Percentiles rank a stretch among this genome's conserved stretches.
Conservation (phyloP, 2,797 vertebrate genomes). For the Lophius americanus region DNA sequence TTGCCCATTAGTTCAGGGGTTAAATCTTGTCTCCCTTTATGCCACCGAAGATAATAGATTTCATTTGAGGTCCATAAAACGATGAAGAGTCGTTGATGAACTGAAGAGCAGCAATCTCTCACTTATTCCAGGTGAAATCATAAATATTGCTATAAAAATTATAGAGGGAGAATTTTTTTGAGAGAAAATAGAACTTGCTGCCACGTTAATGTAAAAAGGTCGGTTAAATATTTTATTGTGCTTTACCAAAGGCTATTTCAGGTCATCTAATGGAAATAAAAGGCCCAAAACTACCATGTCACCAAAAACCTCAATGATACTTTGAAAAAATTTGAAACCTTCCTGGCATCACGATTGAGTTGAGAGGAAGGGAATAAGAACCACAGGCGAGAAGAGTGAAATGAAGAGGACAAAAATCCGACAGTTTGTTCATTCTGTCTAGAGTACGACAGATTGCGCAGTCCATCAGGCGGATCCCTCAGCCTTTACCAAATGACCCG, state of each 20-base stretch:
- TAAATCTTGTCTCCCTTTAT: no score
- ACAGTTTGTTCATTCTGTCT: not conserved
- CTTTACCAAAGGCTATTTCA: not conserved
- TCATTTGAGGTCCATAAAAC: no score
- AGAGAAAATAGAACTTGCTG: not conserved
- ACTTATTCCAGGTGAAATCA: no score
- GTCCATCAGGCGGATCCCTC: slow-evolving; percentile 22
- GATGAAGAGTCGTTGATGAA: no score
- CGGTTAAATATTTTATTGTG: not conserved
- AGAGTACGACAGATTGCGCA: not conserved
- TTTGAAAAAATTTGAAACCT: not conserved
- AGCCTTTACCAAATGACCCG: slow-evolving; percentile 27
- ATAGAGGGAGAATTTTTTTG: no score
- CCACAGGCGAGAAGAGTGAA: not conserved
- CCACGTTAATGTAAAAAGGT: not conserved
- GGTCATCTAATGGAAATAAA: not conserved
- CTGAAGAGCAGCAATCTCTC: no score
- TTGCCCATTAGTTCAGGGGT: no score
- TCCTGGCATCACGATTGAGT: not conserved
- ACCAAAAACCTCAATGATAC: not conserved
- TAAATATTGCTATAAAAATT: no score
- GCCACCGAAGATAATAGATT: no score
- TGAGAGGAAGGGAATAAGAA: slow-evolving; percentile 3
- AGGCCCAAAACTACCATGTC: not conserved
- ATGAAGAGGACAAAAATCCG: slow-evolving; percentile 17